Percentiles rank a stretch among this genome's conserved stretches.
These are phyloP conservation scores for Diadophis punctatus DNA, from an alignment of 2,113 vertebrate genomes.

Conservation along the genomic window DNA sequence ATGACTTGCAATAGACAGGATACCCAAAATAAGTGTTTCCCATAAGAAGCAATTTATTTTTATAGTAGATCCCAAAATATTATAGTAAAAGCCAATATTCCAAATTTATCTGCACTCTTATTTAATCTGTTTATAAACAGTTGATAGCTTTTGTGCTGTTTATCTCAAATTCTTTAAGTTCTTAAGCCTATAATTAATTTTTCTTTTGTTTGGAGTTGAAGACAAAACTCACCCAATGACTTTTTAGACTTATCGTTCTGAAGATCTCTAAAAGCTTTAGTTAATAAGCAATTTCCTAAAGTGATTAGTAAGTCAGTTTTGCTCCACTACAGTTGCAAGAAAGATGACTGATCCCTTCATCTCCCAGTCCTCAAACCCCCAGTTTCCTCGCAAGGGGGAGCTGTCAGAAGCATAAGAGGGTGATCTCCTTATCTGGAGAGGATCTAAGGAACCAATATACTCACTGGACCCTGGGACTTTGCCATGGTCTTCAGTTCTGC, in stretches of 20 bases:
- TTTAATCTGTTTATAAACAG: not conserved
- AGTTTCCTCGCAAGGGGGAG: not conserved
- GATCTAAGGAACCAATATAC: not conserved
- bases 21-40: not conserved
- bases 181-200: not conserved
- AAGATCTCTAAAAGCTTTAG: not conserved
- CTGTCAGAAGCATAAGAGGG: not conserved
- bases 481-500: not conserved
- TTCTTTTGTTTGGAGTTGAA: not conserved
- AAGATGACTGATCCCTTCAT: not conserved
- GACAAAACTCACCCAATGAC: not conserved
- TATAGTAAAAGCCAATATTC: not conserved
- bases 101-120: not conserved
- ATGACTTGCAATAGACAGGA: not conserved
- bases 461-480: not conserved
- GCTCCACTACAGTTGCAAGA: not conserved
- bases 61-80: not conserved
- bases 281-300: not conserved
- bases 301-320: not conserved
- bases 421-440: not conserved
- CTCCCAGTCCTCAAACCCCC: not conserved
- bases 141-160: not conserved
- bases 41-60: not conserved
- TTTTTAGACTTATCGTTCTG: not conserved
- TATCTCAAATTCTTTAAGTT: not conserved